A percentile compares a stretch with the other conserved stretches of the same genome.
Conservation (phyloP, 1,140 invertebrate species). For the Zaprionus taronus region DNA sequence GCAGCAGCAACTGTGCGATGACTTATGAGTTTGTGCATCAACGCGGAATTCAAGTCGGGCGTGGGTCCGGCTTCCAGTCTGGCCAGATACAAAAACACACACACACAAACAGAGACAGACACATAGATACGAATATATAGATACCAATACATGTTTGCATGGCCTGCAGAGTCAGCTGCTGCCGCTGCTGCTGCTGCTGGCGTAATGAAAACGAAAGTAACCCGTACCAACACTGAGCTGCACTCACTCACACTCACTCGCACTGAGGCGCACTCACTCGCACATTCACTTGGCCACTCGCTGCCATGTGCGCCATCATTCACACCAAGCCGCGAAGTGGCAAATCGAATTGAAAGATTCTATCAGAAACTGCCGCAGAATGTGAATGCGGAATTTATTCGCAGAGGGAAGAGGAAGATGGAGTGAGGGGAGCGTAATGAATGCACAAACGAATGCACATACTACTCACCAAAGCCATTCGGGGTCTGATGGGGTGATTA, state of each 20-base stretch:
- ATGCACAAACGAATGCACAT: background rate
- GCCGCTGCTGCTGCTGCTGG: constrained; percentile 20
- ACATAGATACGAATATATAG: background rate
- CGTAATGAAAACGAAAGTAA: constrained; percentile 80
- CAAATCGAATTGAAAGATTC: background rate
- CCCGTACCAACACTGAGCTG: constrained; percentile 29
- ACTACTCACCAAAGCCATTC: background rate
- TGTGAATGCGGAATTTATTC: background rate
- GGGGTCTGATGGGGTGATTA: constrained; percentile 5
- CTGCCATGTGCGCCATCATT: constrained; percentile 42
- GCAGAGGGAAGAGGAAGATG: no score
- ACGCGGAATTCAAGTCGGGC: constrained; percentile 70
- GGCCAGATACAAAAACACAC: constrained; percentile 9
- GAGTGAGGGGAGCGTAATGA: background rate
- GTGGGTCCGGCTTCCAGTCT: constrained; percentile 33
- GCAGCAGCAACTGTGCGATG: constrained; percentile 53
- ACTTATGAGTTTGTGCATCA: constrained; percentile 79
- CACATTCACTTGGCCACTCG: constrained; percentile 5
- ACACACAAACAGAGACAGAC: background rate
- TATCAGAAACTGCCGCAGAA: background rate
- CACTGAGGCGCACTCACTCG: constrained; percentile 9
- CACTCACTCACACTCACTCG: constrained; percentile 39
- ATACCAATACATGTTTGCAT: background rate
- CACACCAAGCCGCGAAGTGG: constrained; percentile 49
- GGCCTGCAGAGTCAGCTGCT: constrained; percentile 45